phyloP scores from a whole-genome alignment of 2,797 vertebrate genomes.

The Xerus rutilus region DNA sequence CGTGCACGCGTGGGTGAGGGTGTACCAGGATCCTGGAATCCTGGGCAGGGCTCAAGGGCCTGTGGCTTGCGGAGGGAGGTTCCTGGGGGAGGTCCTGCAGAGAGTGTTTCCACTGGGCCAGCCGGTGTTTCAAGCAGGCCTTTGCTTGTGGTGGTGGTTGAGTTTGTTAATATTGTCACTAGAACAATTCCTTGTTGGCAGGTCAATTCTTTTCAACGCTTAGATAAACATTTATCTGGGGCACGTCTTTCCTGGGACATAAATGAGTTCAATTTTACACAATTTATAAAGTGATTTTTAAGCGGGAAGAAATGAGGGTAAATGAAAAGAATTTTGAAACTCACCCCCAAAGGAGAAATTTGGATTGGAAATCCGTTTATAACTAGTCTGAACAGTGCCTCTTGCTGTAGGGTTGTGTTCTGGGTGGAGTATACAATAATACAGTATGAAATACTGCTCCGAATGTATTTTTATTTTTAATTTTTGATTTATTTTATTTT shows the following conservation, averaged over 20 bases:
- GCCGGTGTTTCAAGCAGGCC: neutral
- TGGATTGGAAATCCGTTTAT: conserved; percentile 54
- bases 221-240: neutral
- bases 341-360: conserved; percentile 56
- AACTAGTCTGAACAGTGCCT: conserved; percentile 23
- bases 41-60: neutral
- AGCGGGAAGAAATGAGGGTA: neutral
- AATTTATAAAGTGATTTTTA: conserved; percentile 18
- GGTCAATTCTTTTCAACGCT: conserved; percentile 9
- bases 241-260: conserved; percentile 11
- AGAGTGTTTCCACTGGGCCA: neutral
- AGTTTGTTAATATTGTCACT: neutral
- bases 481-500: conserved; percentile 55
- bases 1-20: conserved; percentile 46
- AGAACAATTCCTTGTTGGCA: conserved; percentile 4
- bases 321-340: conserved; percentile 66
- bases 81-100: neutral
- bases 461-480: neutral
- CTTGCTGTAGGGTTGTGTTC: neutral
- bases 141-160: neutral
- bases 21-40: neutral
- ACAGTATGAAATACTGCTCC: conserved; percentile 49
- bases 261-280: conserved; percentile 67
- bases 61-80: neutral
- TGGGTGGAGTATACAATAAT: neutral